Base-by-base conservation (phyloP, 2,113 vertebrate genomes). In the Craseonycteris thonglongyai region DNA sequence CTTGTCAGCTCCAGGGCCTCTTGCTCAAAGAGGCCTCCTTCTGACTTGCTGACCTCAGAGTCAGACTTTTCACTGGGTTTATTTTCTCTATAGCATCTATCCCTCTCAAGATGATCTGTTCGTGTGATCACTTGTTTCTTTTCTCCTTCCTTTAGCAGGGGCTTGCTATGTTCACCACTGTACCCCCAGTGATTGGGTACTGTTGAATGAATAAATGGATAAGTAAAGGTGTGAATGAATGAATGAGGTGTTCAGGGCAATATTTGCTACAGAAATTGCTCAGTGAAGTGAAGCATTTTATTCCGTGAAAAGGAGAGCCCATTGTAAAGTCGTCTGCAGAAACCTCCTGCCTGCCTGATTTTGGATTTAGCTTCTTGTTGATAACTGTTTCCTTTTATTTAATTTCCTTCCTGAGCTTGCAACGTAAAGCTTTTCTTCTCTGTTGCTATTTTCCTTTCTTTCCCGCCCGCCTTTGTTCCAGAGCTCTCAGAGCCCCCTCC, bases 381-480 rank as follows among this genome's bases (percentile, higher is more conserved):
- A 65, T 72, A 54, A 85, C 22, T 35, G 45, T 58, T 40, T 75
- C 33, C 45, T 76, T 89, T 88, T 30, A 33, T 54, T 68, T 85
- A 18, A 66, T 68, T 81, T 95, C 65, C 33, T 85, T 85, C 66
- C 42, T 45, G 5, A 76, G 38, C 38, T 42, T 56, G 0, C 58
- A 35, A 24, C 4, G 40, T 28, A 61, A 78, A 74, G 58, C 8
- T 88, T 71, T 63, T 54, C 75, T 51, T 88, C 40, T 75, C 35
- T 24, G 9, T 91, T 93, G 76, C 61, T 78, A 19, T 89, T 92
- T 90, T 66, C 54, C 47, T 95, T 90, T 76, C 33, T 76, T 33
- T 90, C 45, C 63, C 59, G 35, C 24, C 0, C 0, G 3, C 63
- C 42, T 97, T 95, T 96, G 71, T 93, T 76, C 14, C 12, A 2